Percentiles rank a stretch among this genome's conserved stretches.
phyloP scores from a whole-genome alignment of 2,797 vertebrate species.

The Premnoplex brunnescens region DNA sequence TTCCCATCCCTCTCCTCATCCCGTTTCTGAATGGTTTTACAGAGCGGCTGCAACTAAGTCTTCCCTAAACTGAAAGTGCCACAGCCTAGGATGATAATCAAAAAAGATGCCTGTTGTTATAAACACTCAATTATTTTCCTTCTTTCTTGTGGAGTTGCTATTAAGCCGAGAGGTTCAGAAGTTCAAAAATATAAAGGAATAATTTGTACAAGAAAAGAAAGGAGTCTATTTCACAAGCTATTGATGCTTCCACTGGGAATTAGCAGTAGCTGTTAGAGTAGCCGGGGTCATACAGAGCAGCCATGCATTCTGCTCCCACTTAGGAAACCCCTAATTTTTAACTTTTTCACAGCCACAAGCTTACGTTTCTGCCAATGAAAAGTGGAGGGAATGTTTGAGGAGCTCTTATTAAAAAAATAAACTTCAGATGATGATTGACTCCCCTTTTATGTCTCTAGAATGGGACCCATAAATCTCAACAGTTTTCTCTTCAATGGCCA shows the following conservation, averaged over 20 bases:
- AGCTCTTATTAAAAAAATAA: slow-evolving; percentile 69
- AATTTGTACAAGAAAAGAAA: slow-evolving; percentile 75
- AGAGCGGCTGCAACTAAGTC: neutral
- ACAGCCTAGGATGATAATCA: slow-evolving; percentile 47
- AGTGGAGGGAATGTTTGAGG: slow-evolving; percentile 60
- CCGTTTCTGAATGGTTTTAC: neutral
- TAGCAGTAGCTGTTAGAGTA: slow-evolving; percentile 68
- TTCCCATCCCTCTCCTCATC: neutral
- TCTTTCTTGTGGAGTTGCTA: slow-evolving; percentile 60
- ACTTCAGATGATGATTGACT: slow-evolving; percentile 70
- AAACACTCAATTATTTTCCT: slow-evolving; percentile 54
- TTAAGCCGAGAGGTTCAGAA: slow-evolving; percentile 67
- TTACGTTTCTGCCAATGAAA: slow-evolving; percentile 54
- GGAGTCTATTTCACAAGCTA: slow-evolving; percentile 64
- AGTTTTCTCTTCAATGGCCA: slow-evolving; percentile 65
- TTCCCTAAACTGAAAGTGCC: neutral
- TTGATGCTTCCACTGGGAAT: slow-evolving; percentile 70
- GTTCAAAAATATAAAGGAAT: slow-evolving; percentile 72
- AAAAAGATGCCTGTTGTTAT: slow-evolving; percentile 45
- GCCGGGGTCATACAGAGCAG: slow-evolving; percentile 56
- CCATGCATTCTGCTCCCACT: slow-evolving; percentile 67
- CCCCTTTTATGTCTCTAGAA: slow-evolving; percentile 63
- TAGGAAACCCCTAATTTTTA: slow-evolving; percentile 70
- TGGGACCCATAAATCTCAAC: slow-evolving; percentile 61
- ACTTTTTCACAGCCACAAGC: slow-evolving; percentile 64